Evolutionary conservation across 2,113 vertebrate genomes (phyloP), one percentile per base, ranked within the genome.

Genomic region (Ictalurus punctatus): DNA sequence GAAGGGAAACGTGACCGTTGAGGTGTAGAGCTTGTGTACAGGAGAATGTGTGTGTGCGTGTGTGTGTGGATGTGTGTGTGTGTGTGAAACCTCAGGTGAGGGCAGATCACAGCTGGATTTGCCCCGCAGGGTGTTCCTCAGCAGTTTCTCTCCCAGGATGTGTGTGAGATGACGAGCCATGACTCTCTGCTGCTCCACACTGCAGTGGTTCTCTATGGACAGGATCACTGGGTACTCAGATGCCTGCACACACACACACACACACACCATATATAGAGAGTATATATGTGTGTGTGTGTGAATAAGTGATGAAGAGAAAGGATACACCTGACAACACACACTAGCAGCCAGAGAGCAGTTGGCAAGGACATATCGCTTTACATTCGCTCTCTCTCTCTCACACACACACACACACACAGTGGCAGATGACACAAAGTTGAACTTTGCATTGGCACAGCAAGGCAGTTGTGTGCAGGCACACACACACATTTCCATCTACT

Each of bases 151-250:
- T 1, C 97, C 98, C 19, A 99, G 94, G 86, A 98, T 98, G 90
- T 92, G 92, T 30, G 94, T 96, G 92, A 99, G 96, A 92, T 98
- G 96, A 25, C 93, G 95, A 3, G 95, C 97, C 95, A 98, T 95
- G 78, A 95, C 94, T 81, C 95, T 94, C 93, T 99, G 98, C 87
- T 99, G 98, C 88, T 97, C 97, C 86, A 97, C 86, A 79, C 96
- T 95, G 92, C 98, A 99, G 92, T 99, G 98, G 94, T 98, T 99
- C 94, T 99, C 97, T 82, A 98, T 94, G 48, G 98, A 99, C 92
- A 99, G 92, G 93, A 99, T 97, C 90, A 99, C 95, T 0, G 98
- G 98, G 92, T 97, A 98, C 74, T 97, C 95, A 0, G 98, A 98
- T 0, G 93, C 94, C 98, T 99, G 94, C 9, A 71, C 1, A 81